These are phyloP conservation scores for Mylabris phalerata DNA, from an alignment of 1,140 invertebrate genomes.

Conservation along the genomic window DNA sequence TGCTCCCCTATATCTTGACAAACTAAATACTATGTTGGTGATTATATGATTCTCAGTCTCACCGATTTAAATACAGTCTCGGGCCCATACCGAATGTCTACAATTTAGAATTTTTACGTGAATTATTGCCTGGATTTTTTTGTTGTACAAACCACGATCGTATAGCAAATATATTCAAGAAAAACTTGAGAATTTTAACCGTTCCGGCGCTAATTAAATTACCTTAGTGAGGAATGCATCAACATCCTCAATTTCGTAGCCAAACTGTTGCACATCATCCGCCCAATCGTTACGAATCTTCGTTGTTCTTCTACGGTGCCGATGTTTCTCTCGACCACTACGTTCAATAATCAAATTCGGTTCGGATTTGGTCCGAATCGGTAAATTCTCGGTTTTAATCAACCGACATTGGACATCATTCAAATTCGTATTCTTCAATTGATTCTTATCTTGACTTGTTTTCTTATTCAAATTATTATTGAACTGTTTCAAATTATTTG, in stretches of 20 bases:
- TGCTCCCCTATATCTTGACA: too few relatives aligned
- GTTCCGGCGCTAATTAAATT: slow-evolving; percentile 12
- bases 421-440: slow-evolving; percentile 21
- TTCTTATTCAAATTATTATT: slow-evolving; percentile 16
- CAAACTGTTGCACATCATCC: slow-evolving; percentile 51
- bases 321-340: slow-evolving; percentile 16
- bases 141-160: slow-evolving; percentile 48
- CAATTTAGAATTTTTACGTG: too few relatives aligned
- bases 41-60: too few relatives aligned
- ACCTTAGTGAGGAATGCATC: slow-evolving; percentile 67
- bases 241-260: slow-evolving; percentile 67
- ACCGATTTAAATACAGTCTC: too few relatives aligned
- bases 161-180: neutral
- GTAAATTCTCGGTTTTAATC: neutral
- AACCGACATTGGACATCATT: slow-evolving; percentile 11
- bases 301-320: slow-evolving; percentile 21
- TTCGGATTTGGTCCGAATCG: slow-evolving; percentile 32
- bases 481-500: neutral
- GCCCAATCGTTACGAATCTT: slow-evolving; percentile 34
- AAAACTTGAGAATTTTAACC: too few relatives aligned
- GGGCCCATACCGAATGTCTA: too few relatives aligned
- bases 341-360: slow-evolving; percentile 29
- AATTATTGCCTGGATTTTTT: slow-evolving; percentile 47
- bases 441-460: slow-evolving; percentile 19
- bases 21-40: too few relatives aligned